Percentiles rank a stretch among this genome's conserved stretches.
Evolutionary conservation across 1,140 invertebrate species (phyloP).

Genomic region (Orussus abietinus): DNA sequence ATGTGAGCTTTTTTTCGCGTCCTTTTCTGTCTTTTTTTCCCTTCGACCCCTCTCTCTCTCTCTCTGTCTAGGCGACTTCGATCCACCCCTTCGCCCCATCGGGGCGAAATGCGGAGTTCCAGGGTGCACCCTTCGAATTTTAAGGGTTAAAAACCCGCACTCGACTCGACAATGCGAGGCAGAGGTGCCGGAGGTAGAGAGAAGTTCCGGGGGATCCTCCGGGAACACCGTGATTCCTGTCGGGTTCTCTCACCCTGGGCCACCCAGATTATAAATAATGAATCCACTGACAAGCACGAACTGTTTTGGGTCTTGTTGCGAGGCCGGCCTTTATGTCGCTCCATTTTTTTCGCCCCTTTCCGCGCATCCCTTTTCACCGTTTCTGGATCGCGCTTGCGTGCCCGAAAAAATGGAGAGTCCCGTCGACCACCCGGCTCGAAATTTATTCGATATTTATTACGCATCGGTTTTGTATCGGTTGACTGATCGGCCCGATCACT

Average conservation of each 20-base stretch:
- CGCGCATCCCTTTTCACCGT: constrained; percentile 15
- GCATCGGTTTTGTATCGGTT: constrained; percentile 35
- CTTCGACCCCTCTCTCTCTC: constrained; percentile 15
- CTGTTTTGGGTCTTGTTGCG: constrained; percentile 49
- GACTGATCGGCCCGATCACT: too few relatives aligned
- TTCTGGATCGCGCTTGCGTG: too few relatives aligned
- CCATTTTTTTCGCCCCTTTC: constrained; percentile 15
- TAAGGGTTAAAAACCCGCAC: constrained; percentile 55
- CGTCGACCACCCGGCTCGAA: constrained; percentile 44
- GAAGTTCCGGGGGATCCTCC: constrained; percentile 4
- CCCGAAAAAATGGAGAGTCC: constrained; percentile 30
- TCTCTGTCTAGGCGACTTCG: constrained; percentile 16
- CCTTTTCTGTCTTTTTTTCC: constrained; percentile 14
- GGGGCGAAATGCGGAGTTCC: constrained; percentile 27
- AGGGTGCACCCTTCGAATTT: constrained; percentile 41
- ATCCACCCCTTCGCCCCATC: constrained; percentile 28
- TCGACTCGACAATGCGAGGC: constrained; percentile 45
- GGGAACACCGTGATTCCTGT: constrained; percentile 15
- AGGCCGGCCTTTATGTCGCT: constrained; percentile 17
- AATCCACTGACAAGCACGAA: constrained; percentile 49
- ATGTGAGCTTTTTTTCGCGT: constrained; percentile 26
- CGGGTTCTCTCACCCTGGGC: constrained; percentile 14
- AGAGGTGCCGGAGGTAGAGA: constrained; percentile 1
- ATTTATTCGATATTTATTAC: constrained; percentile 55
- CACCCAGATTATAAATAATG: constrained; percentile 56